Evolutionary conservation across 2,113 vertebrate species (phyloP).

Genomic region (Benitochromis conjunctus): DNA sequence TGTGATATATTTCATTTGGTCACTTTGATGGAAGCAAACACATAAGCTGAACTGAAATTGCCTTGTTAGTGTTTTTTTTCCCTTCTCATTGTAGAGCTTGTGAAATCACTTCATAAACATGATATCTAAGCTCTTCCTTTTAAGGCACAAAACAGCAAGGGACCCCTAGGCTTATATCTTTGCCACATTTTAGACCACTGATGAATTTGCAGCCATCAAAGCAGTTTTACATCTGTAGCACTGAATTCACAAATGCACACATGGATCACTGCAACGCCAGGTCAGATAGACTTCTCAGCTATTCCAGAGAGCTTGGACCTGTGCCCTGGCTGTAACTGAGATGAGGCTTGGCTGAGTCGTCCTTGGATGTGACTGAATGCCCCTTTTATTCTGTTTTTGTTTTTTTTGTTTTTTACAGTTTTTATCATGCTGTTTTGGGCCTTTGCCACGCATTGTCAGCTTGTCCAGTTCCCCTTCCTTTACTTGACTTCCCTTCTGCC

Average conservation of each 20-base stretch:
- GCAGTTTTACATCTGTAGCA: neutral
- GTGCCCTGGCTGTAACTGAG: conserved; percentile 20
- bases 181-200: neutral
- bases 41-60: neutral
- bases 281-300: conserved; percentile 39
- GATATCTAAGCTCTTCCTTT: neutral
- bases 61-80: neutral
- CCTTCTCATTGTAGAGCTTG: neutral
- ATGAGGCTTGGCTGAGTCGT: conserved; percentile 57
- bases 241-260: neutral
- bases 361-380: conserved; percentile 23
- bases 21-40: neutral
- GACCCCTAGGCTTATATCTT: neutral
- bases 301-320: conserved; percentile 61
- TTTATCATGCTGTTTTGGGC: conserved; percentile 47
- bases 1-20: neutral
- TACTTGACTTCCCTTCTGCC: conserved; percentile 56
- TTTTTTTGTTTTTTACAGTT: neutral
- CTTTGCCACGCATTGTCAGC: conserved; percentile 58
- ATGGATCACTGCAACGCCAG: neutral
- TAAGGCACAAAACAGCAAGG: neutral
- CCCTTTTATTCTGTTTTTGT: neutral
- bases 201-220: neutral
- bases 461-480: conserved; percentile 37
- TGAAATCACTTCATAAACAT: neutral